Evolutionary conservation across 2,888 invertebrate genomes (phyloP).

Genomic region (Galerucella calmariensis): DNA sequence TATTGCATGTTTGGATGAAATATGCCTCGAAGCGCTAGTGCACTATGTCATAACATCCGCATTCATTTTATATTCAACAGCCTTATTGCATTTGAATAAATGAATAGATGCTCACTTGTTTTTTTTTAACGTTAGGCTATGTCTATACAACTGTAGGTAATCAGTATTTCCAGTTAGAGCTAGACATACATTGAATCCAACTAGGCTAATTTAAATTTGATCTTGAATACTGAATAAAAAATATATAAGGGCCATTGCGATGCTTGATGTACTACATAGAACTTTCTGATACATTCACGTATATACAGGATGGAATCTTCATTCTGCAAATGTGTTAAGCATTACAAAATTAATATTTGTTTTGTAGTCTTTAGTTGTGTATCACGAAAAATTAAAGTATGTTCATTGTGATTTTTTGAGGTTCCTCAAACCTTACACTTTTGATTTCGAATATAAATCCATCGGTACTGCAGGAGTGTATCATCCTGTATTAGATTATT

Average conservation of each 20-base stretch:
- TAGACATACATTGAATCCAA: not conserved
- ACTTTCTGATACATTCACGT: too few species aligned
- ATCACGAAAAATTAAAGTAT: too few species aligned
- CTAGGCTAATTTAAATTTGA: not conserved
- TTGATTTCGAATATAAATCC: too few species aligned
- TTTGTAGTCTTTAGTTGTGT: too few species aligned
- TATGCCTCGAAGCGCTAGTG: slow-evolving; percentile 30
- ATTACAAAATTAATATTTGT: too few species aligned
- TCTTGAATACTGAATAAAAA: not conserved
- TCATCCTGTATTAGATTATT: too few species aligned
- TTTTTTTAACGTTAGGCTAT: slow-evolving; percentile 9
- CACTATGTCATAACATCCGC: slow-evolving; percentile 36
- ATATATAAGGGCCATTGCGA: not conserved
- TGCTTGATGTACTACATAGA: not conserved
- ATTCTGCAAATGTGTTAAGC: too few species aligned
- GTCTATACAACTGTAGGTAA: slow-evolving; percentile 10
- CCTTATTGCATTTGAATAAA: slow-evolving; percentile 32
- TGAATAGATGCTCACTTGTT: slow-evolving; percentile 18
- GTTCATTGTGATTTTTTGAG: too few species aligned
- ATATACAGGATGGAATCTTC: too few species aligned
- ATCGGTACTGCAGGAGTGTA: too few species aligned
- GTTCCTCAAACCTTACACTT: too few species aligned
- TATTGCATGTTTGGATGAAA: slow-evolving; percentile 37
- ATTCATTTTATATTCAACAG: slow-evolving; percentile 36
- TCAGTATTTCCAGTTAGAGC: slow-evolving; percentile 16